A percentile compares a stretch with the other conserved stretches of the same genome.
These are phyloP conservation scores for Bhutanitis thaidina DNA, from an alignment of 2,888 invertebrate species.

Conservation along the genomic window DNA sequence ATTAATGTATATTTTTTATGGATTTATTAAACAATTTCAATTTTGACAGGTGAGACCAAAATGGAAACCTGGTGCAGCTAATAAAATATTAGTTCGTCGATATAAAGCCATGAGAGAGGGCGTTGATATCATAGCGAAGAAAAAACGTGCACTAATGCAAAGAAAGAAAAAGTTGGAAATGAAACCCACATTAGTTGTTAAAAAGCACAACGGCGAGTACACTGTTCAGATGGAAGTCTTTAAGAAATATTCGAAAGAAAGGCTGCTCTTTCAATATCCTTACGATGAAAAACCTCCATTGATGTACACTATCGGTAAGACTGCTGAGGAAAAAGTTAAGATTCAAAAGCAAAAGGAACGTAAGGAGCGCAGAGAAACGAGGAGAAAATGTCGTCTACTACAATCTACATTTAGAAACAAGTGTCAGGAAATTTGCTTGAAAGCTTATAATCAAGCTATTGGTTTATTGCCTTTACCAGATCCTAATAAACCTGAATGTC, in stretches of 20 bases:
- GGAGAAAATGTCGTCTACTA: slow-evolving; percentile 58
- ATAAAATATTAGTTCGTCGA: slow-evolving; percentile 56
- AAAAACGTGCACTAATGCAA: slow-evolving; percentile 60
- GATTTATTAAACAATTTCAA: background rate
- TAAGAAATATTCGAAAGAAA: slow-evolving; percentile 66
- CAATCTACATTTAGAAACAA: slow-evolving; percentile 68
- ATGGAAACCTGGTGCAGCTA: slow-evolving; percentile 69
- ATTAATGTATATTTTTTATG: too few species aligned
- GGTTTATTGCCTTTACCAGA: slow-evolving; percentile 61
- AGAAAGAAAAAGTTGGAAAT: slow-evolving; percentile 64
- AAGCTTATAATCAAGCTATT: slow-evolving; percentile 71
- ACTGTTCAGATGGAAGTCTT: slow-evolving; percentile 71
- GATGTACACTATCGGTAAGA: slow-evolving; percentile 63
- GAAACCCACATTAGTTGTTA: slow-evolving; percentile 60
- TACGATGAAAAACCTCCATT: slow-evolving; percentile 68
- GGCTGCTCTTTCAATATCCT: slow-evolving; percentile 61
- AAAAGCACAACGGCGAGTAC: slow-evolving; percentile 62
- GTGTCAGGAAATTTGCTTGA: slow-evolving; percentile 71
- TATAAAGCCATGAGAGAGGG: slow-evolving; percentile 60
- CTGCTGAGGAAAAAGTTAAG: slow-evolving; percentile 58
- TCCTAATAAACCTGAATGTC: slow-evolving; percentile 61
- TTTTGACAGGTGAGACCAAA: slow-evolving; percentile 53
- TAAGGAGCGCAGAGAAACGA: slow-evolving; percentile 60
- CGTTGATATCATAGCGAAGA: slow-evolving; percentile 57
- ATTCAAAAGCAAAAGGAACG: slow-evolving; percentile 57